Percentiles rank a stretch among this genome's conserved stretches.
Conservation (phyloP, 1,140 invertebrate genomes). For the Microplitis demolitor region DNA sequence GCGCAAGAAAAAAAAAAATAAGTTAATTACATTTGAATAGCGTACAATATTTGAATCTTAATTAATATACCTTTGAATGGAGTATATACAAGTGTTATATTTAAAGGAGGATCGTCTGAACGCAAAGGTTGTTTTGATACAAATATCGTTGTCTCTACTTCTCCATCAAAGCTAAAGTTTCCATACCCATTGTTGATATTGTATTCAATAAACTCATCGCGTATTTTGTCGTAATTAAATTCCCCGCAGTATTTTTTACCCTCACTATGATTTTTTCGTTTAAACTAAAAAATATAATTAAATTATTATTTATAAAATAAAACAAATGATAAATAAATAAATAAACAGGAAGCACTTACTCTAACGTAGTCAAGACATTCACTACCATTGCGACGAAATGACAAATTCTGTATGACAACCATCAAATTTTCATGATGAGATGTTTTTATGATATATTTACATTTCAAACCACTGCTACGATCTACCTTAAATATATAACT, state of each 20-base stretch:
- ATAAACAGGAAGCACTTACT: constrained; percentile 27
- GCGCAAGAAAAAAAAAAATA: background rate
- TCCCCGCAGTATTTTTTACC: constrained; percentile 43
- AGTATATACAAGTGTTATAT: constrained; percentile 48
- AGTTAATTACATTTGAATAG: too few species aligned
- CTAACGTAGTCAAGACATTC: constrained; percentile 48
- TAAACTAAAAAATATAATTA: constrained; percentile 40
- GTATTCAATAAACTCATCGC: background rate
- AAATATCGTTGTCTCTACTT: constrained; percentile 50
- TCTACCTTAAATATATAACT: constrained; percentile 40
- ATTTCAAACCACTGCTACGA: constrained; percentile 28
- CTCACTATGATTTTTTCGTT: constrained; percentile 32
- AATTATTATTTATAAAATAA: background rate
- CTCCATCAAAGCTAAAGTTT: constrained; percentile 24
- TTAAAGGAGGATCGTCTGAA: constrained; percentile 32
- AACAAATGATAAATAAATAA: too few species aligned
- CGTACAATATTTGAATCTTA: background rate
- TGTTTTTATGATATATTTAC: constrained; percentile 41
- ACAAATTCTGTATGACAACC: constrained; percentile 50
- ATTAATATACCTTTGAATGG: constrained; percentile 41
- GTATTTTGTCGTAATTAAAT: constrained; percentile 28
- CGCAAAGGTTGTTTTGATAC: constrained; percentile 40
- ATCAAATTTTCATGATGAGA: constrained; percentile 39
- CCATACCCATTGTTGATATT: background rate
- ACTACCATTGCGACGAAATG: constrained; percentile 38